Evolutionary conservation across 2,113 vertebrate species (phyloP).

Genomic region (Hippocampus abdominalis): DNA sequence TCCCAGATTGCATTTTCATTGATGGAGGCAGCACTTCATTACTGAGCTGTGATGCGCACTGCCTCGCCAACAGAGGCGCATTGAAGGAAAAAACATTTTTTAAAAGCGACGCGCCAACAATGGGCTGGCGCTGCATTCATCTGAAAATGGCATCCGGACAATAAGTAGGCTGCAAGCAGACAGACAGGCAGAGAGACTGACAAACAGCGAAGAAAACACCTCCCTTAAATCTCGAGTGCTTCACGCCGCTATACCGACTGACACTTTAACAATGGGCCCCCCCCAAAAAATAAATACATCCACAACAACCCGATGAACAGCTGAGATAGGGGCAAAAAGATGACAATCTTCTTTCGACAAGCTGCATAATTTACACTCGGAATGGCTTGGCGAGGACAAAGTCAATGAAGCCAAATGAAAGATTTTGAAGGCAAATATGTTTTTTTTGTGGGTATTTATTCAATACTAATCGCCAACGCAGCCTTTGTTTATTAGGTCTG

Average conservation of each 20-base stretch:
- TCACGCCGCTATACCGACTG: constrained; percentile 3
- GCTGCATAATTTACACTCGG: background rate
- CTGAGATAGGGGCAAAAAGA: background rate
- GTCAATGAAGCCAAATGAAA: background rate
- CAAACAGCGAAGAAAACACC: background rate
- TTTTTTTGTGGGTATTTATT: too few relatives aligned
- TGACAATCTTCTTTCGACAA: background rate
- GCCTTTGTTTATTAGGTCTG: too few relatives aligned
- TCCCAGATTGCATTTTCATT: too few relatives aligned
- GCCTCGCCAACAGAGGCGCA: background rate
- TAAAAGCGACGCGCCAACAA: constrained; percentile 2
- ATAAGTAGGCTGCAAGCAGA: background rate
- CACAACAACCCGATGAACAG: background rate
- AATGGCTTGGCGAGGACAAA: background rate
- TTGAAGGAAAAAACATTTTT: constrained; percentile 5
- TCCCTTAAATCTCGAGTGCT: background rate
- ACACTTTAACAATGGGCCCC: background rate
- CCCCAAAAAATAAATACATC: background rate
- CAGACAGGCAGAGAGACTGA: background rate
- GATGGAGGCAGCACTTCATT: background rate
- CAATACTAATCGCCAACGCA: too few relatives aligned
- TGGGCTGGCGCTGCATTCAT: constrained; percentile 10
- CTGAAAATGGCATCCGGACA: background rate
- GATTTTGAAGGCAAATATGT: too few relatives aligned
- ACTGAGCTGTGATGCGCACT: background rate